Conservation (phyloP, 2,888 invertebrate genomes). For the Seira sanloemensis region DNA sequence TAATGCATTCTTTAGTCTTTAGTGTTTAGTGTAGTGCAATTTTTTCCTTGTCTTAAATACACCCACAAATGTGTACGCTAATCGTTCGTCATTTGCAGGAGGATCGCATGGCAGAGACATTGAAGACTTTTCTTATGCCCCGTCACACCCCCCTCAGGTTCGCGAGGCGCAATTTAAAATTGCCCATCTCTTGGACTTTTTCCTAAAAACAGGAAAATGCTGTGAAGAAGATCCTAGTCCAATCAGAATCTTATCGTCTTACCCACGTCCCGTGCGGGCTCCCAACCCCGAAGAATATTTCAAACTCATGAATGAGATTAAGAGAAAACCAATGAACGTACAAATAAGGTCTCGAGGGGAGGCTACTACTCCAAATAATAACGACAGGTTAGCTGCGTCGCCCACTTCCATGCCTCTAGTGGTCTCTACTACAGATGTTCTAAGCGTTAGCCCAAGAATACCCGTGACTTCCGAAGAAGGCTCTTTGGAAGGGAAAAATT, state of each 20-base stretch:
- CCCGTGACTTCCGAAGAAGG: slow-evolving; percentile 13
- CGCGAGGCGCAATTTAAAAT: slow-evolving; percentile 44
- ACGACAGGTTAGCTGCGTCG: neutral
- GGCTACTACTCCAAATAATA: slow-evolving; percentile 15
- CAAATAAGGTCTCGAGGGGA: slow-evolving; percentile 26
- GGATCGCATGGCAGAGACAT: slow-evolving; percentile 52
- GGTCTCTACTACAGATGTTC: slow-evolving; percentile 45
- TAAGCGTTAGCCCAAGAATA: slow-evolving; percentile 51
- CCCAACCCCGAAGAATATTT: slow-evolving; percentile 29
- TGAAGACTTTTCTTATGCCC: slow-evolving; percentile 24
- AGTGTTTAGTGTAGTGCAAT: too few relatives aligned
- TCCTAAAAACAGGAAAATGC: slow-evolving; percentile 55
- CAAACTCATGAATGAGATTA: neutral
- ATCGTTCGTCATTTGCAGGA: slow-evolving; percentile 38
- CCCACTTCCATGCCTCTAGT: slow-evolving; percentile 40
- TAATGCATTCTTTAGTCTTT: too few relatives aligned
- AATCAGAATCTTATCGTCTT: slow-evolving; percentile 24
- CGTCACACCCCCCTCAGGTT: slow-evolving; percentile 46
- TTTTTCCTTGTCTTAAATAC: too few relatives aligned
- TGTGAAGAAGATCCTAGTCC: slow-evolving; percentile 34
- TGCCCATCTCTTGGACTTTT: slow-evolving; percentile 28
- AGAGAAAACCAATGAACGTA: slow-evolving; percentile 27
- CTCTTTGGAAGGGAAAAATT: neutral
- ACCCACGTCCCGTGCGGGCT: slow-evolving; percentile 28
- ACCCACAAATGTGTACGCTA: too few relatives aligned